A percentile compares a stretch with the other conserved stretches of the same genome.
phyloP scores from a whole-genome alignment of 2,113 vertebrate genomes.

The Mugil cephalus region DNA sequence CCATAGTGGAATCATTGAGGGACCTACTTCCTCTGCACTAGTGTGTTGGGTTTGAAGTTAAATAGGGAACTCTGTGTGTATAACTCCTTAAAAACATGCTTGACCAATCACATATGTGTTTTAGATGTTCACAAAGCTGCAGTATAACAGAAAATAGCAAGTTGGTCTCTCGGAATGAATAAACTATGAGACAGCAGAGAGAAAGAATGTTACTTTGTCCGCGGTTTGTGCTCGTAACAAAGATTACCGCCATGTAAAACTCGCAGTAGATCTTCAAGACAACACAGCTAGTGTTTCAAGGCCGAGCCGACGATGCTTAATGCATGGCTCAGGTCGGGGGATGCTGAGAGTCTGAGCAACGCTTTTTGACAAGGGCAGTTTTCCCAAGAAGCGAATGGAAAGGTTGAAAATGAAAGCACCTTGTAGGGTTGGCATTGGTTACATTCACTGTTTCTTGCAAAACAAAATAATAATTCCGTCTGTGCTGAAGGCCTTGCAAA shows the following conservation, averaged over 20 bases:
- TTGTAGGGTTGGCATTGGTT: not conserved
- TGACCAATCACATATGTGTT: not conserved
- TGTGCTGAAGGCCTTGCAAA: not conserved
- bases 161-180: slow-evolving; percentile 11
- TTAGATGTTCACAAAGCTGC: not conserved
- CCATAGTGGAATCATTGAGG: no score
- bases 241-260: slow-evolving; percentile 3
- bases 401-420: not conserved
- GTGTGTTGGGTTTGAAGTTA: no score
- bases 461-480: not conserved
- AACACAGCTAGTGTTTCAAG: slow-evolving; percentile 20
- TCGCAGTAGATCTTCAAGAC: slow-evolving; percentile 12
- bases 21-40: no score
- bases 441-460: not conserved
- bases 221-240: not conserved
- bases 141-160: not conserved
- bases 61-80: no score
- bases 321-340: no score
- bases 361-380: not conserved
- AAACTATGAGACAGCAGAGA: slow-evolving; percentile 13
- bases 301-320: slow-evolving; percentile 29
- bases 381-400: not conserved
- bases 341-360: not conserved
- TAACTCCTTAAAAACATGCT: not conserved
- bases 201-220: not conserved